These are phyloP conservation scores for Macroteleia sp. DNA, from an alignment of 2,888 invertebrate species.

Conservation along the genomic window DNA sequence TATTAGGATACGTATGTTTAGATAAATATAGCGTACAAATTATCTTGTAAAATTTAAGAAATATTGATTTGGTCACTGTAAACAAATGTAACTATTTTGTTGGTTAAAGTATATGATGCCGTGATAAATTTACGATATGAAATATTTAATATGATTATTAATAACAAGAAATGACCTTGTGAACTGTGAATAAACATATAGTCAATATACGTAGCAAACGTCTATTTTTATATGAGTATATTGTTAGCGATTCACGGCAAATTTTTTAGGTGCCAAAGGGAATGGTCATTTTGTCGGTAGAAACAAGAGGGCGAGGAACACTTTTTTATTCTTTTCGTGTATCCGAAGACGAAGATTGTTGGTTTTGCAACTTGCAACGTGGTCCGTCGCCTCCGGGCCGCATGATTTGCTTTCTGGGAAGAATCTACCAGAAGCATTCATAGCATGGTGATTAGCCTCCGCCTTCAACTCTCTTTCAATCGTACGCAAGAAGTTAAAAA, in stretches of 20 bases:
- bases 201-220: too few species aligned
- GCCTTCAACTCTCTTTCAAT: conserved; percentile 72
- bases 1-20: too few species aligned
- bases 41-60: too few species aligned
- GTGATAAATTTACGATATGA: too few species aligned
- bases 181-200: too few species aligned
- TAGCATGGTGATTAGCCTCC: conserved; percentile 81
- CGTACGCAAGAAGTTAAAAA: conserved; percentile 44
- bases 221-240: not conserved
- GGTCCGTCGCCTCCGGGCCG: conserved; percentile 71
- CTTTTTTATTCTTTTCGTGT: conserved; percentile 68
- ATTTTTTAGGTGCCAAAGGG: conserved; percentile 73
- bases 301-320: conserved; percentile 52
- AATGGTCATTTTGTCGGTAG: conserved; percentile 69
- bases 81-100: too few species aligned
- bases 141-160: too few species aligned
- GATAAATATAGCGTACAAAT: too few species aligned
- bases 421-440: conserved; percentile 78
- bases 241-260: conserved; percentile 55
- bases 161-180: too few species aligned
- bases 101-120: too few species aligned
- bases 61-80: too few species aligned
- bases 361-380: conserved; percentile 79
- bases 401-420: conserved; percentile 76
- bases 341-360: conserved; percentile 79